Evolutionary conservation across 1,140 invertebrate species (phyloP).

Genomic region (Micrasema longulum): DNA sequence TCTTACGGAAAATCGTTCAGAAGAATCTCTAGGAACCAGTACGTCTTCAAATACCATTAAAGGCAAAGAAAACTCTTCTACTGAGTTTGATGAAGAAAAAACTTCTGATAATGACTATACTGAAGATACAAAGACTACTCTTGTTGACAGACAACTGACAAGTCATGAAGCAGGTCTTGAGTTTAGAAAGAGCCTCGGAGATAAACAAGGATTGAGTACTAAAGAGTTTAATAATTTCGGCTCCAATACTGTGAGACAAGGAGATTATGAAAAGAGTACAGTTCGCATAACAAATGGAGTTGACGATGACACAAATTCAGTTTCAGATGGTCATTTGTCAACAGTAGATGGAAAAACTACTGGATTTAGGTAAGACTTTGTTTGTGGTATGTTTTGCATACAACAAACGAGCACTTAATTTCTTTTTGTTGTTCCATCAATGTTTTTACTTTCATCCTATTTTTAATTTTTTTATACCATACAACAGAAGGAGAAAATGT

Average conservation of each 20-base stretch:
- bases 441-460: background rate
- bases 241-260: background rate
- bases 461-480: too few species aligned
- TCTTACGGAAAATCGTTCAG: conserved; percentile 38
- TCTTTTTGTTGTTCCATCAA: background rate
- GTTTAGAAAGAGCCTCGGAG: conserved; percentile 24
- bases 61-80: conserved; percentile 17
- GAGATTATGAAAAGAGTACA: conserved; percentile 12
- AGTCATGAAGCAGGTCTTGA: conserved; percentile 12
- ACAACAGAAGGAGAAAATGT: too few species aligned
- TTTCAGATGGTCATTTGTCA: conserved; percentile 26
- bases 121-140: conserved; percentile 11
- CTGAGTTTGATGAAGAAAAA: background rate
- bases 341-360: conserved; percentile 38
- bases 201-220: background rate
- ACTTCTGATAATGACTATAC: background rate
- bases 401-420: too few species aligned
- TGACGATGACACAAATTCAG: conserved; percentile 41
- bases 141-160: background rate
- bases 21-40: conserved; percentile 5
- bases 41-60: conserved; percentile 1
- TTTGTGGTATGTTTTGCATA: too few species aligned
- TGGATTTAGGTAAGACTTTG: conserved; percentile 40
- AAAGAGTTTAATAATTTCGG: background rate
- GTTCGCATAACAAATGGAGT: conserved; percentile 6